A percentile compares a stretch with the other conserved stretches of the same genome.
These are phyloP conservation scores for Lasioglossum vierecki DNA, from an alignment of 2,888 invertebrate species.

Conservation along the genomic window DNA sequence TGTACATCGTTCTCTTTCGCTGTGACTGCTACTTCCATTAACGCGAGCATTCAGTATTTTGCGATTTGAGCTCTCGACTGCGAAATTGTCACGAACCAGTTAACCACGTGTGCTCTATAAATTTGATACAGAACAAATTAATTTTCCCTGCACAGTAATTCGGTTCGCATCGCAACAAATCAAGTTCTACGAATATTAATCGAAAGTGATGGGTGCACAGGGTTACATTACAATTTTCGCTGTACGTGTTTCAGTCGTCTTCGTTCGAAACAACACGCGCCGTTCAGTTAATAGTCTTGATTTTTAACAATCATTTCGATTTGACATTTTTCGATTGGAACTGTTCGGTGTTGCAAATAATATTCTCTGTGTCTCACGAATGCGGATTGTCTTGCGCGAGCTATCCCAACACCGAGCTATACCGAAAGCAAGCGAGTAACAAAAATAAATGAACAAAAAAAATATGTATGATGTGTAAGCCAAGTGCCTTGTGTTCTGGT, in stretches of 20 bases:
- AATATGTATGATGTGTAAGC: slow-evolving; percentile 81
- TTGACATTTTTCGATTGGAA: not conserved
- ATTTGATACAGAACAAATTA: not conserved
- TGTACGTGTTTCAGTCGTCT: slow-evolving; percentile 1
- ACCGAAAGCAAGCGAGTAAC: slow-evolving; percentile 72
- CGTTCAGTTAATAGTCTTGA: not conserved
- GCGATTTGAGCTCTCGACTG: not conserved
- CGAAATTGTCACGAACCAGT: not conserved
- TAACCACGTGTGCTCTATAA: not conserved
- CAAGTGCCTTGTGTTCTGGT: slow-evolving; percentile 84
- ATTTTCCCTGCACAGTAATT: not conserved
- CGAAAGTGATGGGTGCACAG: not conserved
- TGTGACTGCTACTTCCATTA: slow-evolving; percentile 7
- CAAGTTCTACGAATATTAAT: not conserved
- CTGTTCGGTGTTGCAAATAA: not conserved
- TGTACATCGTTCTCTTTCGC: not conserved
- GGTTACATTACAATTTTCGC: not conserved
- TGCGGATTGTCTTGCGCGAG: slow-evolving; percentile 66
- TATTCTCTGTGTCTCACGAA: slow-evolving; percentile 26
- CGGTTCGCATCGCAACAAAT: not conserved
- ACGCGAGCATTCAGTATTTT: not conserved
- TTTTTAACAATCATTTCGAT: not conserved
- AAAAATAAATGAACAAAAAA: slow-evolving; percentile 48
- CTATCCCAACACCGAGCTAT: slow-evolving; percentile 79
- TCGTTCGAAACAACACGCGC: not conserved